Conservation (phyloP, 2,797 vertebrate genomes). For the Eupleurogrammus muticus region DNA sequence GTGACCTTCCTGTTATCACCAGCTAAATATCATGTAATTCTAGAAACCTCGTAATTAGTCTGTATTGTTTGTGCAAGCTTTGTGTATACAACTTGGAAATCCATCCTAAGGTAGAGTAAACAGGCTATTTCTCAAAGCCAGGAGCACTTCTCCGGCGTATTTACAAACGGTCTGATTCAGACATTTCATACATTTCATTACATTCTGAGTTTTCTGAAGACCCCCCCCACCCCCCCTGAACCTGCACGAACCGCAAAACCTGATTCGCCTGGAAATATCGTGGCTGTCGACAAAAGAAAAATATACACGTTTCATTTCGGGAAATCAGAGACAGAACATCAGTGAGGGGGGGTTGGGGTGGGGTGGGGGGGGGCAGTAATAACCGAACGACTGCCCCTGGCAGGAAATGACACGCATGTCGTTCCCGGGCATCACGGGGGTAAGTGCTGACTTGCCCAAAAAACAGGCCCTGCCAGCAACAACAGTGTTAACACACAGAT, state of each 20-base stretch:
- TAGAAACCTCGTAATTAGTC: constrained; percentile 81
- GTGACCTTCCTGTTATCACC: constrained; percentile 83
- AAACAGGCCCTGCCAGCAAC: constrained; percentile 74
- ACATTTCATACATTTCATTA: constrained; percentile 73
- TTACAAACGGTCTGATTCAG: constrained; percentile 73
- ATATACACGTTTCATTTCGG: constrained; percentile 79
- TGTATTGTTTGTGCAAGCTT: constrained; percentile 75
- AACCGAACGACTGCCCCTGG: constrained; percentile 73
- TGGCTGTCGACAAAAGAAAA: constrained; percentile 79
- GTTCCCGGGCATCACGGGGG: constrained; percentile 74
- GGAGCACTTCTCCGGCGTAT: constrained; percentile 65
- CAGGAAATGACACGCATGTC: constrained; percentile 82
- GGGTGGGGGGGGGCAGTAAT: constrained; percentile 73
- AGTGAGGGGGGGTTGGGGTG: constrained; percentile 57
- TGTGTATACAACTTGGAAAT: constrained; percentile 81
- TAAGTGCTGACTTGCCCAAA: constrained; percentile 75
- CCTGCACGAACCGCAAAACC: constrained; percentile 61
- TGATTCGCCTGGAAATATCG: constrained; percentile 79
- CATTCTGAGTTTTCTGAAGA: constrained; percentile 58
- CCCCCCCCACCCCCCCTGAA: no score
- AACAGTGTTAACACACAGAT: constrained; percentile 77
- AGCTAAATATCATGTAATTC: constrained; percentile 78
- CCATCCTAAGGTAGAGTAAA: constrained; percentile 79
- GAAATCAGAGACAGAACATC: constrained; percentile 76
- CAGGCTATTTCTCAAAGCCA: constrained; percentile 79